Base-by-base conservation (phyloP, 2,888 invertebrate species). In the Chelonus formosanus region DNA sequence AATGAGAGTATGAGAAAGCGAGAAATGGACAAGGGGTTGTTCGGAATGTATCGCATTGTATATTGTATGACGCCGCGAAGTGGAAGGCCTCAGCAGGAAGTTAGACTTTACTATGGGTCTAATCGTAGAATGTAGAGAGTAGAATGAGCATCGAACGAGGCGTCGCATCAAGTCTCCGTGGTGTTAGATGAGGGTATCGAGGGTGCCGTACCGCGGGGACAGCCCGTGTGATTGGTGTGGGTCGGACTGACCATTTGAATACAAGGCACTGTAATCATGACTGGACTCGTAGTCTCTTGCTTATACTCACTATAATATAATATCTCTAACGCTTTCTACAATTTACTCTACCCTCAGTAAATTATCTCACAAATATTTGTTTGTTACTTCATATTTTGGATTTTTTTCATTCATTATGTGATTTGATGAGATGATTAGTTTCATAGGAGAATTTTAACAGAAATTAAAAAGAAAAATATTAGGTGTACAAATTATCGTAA, bases 181-280 rank as follows among this genome's bases (percentile, higher is more conserved):
- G 62, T 60, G 66, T 62, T 66, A 57, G 66, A 66, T 52, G 66
- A 66, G 66, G 66, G 66, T 66, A 62, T 57, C 45, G 57, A 61
- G 61, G 66, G 66, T 66, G 62, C 56, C 44, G 50, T 60, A 61
- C 61, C 57, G 62, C 66, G 43, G 66, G 66, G 57, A 66, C 56
- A 47, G 10, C 40, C 56, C 73, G 78, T 76, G 79, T 80, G 80
- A 83, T 84, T 83, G 82, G 82, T 80, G 79, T 80, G 78, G 79
- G 78, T 78, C 76, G 71, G 77, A 75, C 78, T 80, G 82, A 82
- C 83, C 83, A 83, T 83, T 84, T 83, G 83, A 82, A 83, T 84
- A 82, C 80, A 79, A 79, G 81, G 75, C 70, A 77, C 80, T 79
- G 80, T 83, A 82, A 83, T 82, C 82, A 83, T 79, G 81, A 72